phyloP scores from a whole-genome alignment of 2,888 invertebrate species.

The Panzeria rudis region DNA sequence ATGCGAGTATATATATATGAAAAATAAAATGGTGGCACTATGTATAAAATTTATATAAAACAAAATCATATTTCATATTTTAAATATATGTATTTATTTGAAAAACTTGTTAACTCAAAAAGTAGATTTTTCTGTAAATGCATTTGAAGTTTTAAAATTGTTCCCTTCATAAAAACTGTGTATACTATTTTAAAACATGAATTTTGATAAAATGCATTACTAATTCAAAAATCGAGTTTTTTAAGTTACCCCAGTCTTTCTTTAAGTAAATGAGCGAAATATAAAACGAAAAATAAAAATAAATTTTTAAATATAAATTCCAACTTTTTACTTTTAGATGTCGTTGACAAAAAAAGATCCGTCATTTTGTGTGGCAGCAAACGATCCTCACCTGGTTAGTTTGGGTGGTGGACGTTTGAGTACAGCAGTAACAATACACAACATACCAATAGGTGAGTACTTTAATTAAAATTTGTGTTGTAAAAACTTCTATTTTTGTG shows the following conservation, averaged over 20 bases:
- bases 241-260: not conserved
- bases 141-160: too few species aligned
- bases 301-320: too few species aligned
- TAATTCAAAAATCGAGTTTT: not conserved
- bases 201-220: not conserved
- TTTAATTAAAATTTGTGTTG: conserved; percentile 43
- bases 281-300: conserved; percentile 21
- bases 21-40: too few species aligned
- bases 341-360: conserved; percentile 84
- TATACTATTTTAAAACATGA: too few species aligned
- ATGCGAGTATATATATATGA: too few species aligned
- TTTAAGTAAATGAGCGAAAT: not conserved
- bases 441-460: conserved; percentile 91
- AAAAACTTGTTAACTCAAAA: too few species aligned
- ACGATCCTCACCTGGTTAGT: conserved; percentile 95
- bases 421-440: conserved; percentile 96
- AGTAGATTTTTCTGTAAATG: too few species aligned
- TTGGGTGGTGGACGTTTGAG: conserved; percentile 95
- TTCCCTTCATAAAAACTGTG: too few species aligned
- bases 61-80: too few species aligned
- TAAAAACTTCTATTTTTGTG: not conserved
- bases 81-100: not conserved
- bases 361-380: conserved; percentile 88
- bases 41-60: too few species aligned
- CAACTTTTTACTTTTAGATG: conserved; percentile 77